phyloP scores from a whole-genome alignment of 2,113 vertebrate species.

The Atractosteus spatula region DNA sequence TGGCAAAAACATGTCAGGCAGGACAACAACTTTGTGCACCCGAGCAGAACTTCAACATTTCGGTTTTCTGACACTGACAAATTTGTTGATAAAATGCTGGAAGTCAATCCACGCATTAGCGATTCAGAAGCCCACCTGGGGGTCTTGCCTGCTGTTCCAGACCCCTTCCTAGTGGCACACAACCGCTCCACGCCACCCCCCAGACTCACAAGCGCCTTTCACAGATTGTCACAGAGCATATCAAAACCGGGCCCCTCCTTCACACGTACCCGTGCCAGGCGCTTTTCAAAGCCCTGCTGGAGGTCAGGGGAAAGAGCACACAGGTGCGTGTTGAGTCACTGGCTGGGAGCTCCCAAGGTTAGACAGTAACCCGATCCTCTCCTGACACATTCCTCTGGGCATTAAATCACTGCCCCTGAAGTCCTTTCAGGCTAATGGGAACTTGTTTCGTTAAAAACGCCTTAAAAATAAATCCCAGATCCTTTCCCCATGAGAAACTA shows the following conservation, averaged over 20 bases:
- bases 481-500: neutral
- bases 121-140: no score
- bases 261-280: conserved; percentile 54
- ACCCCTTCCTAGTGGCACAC: no score
- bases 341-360: conserved; percentile 49
- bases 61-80: neutral
- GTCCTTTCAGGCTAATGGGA: conserved; percentile 57
- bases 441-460: neutral
- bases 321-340: conserved; percentile 60
- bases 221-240: conserved; percentile 28
- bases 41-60: neutral
- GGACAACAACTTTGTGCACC: no score
- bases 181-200: neutral
- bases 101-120: neutral
- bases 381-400: conserved; percentile 60
- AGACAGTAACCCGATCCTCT: conserved; percentile 51
- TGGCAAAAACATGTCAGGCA: neutral
- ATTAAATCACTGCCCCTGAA: conserved; percentile 59
- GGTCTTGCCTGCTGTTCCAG: no score
- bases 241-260: conserved; percentile 42
- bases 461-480: neutral
- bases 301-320: conserved; percentile 60
- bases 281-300: conserved; percentile 49
- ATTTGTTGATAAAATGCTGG: neutral
- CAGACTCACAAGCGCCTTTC: neutral